Base-by-base conservation (phyloP, 1,140 invertebrate genomes). In the Cephus cinctus region DNA sequence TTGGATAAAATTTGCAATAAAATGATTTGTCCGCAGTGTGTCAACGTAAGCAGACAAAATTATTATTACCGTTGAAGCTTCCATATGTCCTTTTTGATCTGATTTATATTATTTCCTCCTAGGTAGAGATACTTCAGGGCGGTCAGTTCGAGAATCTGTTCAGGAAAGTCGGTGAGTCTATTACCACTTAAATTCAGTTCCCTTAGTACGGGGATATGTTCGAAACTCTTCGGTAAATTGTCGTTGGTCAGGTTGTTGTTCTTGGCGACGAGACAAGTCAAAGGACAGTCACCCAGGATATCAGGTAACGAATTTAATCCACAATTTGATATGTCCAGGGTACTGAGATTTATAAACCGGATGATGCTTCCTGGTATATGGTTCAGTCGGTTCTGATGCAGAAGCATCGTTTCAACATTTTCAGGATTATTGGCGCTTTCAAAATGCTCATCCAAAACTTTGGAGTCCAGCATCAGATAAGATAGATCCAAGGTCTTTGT, bases 101-200 rank as follows among this genome's bases (percentile, higher is more conserved):
- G 81, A n/a, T 75, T 72, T 53, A 98, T 89, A 41, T 78, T 77
- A 73, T 98, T 98, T 15, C 86, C 90, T 18, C 95, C 95, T 31
- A 98, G 73, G 73, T 96, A 96, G 5, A 98, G 79, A 64, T 88
- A 90, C 72, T 84, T 88, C 5, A 98, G 77, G 12, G 80, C 81
- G 3, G 68, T 61, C 43, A 97, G 70, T 50, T 95, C 86, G 19
- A 94, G 81, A 38, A 98, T 74, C 75, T 95, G 92, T 54, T 86
- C 84, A 3, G 95, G 96, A 65, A 98, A 89, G 19, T 83, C 79
- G 11, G 81, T 86, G 20, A 98, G 77, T 23, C 82, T 73, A 78
- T 98, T 98, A 11, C 95, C 95, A 75, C 92, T 94, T 11, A 98
- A 78, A 78, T 98, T 97, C 1, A 98, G 64, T 68, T 94, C 90